These are phyloP conservation scores for Polyodon spathula DNA, from an alignment of 2,113 vertebrate genomes.

Conservation along the genomic window DNA sequence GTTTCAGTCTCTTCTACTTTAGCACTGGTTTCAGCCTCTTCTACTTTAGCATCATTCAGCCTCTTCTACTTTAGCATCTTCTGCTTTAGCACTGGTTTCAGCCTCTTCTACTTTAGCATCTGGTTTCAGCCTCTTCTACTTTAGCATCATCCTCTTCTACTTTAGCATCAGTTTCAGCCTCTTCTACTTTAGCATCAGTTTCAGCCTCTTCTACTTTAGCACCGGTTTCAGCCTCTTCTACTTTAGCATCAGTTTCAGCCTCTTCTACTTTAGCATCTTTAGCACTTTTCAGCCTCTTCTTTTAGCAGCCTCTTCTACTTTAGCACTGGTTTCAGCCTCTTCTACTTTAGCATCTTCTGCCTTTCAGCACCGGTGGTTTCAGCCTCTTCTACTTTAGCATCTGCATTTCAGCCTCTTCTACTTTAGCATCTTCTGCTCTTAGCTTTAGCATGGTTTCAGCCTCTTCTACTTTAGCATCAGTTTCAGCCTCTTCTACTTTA, in stretches of 20 bases:
- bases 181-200: too few species aligned
- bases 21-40: conserved; percentile 3
- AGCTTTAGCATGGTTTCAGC: neutral
- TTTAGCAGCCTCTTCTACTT: neutral
- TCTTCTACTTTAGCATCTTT: neutral
- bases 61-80: neutral
- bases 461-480: neutral
- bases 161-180: neutral
- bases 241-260: neutral
- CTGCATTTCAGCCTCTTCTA: neutral
- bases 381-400: neutral
- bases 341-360: neutral
- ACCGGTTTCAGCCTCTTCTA: conserved; percentile 1
- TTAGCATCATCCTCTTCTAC: neutral
- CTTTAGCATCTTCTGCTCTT: neutral
- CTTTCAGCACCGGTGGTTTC: neutral
- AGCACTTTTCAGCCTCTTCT: neutral
- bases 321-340: neutral
- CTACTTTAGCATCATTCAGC: neutral
- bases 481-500: conserved; percentile 1
- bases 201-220: conserved; percentile 2
- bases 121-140: neutral
- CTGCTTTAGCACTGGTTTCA: neutral
- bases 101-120: conserved; percentile 2
- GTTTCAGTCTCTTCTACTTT: too few species aligned